Percentiles rank a stretch among this genome's conserved stretches.
Conservation (phyloP, 1,140 invertebrate species). For the Drosophila nasuta region DNA sequence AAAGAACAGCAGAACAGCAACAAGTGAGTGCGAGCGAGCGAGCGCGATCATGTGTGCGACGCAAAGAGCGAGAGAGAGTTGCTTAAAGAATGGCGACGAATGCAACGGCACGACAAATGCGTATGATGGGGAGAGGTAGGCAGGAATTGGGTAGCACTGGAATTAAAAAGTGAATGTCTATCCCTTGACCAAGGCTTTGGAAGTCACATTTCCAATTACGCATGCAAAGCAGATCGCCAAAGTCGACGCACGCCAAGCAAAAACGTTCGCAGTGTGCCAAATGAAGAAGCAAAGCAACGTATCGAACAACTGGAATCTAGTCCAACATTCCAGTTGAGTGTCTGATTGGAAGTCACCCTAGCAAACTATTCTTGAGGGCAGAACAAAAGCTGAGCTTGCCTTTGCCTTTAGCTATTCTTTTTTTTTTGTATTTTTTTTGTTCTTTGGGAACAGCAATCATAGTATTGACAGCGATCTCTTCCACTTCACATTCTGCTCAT, state of each 20-base stretch:
- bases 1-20: conserved; percentile 18
- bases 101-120: conserved; percentile 34
- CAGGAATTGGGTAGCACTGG: not conserved
- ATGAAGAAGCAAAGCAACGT: conserved; percentile 29
- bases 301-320: conserved; percentile 8
- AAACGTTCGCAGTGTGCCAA: conserved; percentile 50
- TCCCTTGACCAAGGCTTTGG: conserved; percentile 58
- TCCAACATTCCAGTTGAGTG: not conserved
- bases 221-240: conserved; percentile 49
- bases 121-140: conserved; percentile 1
- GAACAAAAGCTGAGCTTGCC: conserved; percentile 7
- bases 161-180: conserved; percentile 65
- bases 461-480: conserved; percentile 30
- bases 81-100: conserved; percentile 3
- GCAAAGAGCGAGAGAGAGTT: conserved; percentile 10
- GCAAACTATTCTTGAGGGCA: not conserved
- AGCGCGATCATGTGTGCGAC: too few species aligned
- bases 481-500: conserved; percentile 26
- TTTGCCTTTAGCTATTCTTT: too few species aligned
- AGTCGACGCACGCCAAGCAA: conserved; percentile 60
- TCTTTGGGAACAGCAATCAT: conserved; percentile 34
- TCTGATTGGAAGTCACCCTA: conserved; percentile 19
- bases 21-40: conserved; percentile 22
- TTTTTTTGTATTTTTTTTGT: conserved; percentile 18
- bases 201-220: conserved; percentile 38